Percentiles rank a stretch among this genome's conserved stretches.
Conservation (phyloP, 2,888 invertebrate species). For the Altica lythri region DNA sequence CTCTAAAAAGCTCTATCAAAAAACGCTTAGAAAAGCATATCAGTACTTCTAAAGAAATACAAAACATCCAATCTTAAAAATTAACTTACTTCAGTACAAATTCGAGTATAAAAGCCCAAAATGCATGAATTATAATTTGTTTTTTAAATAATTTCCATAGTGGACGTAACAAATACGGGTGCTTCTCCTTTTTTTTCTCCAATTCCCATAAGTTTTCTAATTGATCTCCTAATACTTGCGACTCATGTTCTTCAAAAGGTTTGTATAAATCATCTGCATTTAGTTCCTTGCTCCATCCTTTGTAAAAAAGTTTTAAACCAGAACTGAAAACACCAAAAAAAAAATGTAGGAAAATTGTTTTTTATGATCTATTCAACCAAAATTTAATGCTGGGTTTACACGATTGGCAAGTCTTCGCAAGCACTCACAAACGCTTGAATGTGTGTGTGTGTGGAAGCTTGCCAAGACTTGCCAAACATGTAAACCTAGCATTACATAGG, state of each 20-base stretch:
- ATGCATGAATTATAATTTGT: slow-evolving; percentile 43
- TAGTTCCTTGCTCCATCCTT: slow-evolving; percentile 59
- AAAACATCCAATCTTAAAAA: neutral
- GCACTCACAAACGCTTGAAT: too few species aligned
- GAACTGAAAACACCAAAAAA: slow-evolving; percentile 52
- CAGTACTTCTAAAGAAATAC: too few species aligned
- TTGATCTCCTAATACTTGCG: slow-evolving; percentile 55
- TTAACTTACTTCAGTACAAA: slow-evolving; percentile 45
- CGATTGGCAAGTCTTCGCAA: too few species aligned
- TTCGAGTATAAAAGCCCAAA: slow-evolving; percentile 44
- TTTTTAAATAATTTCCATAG: slow-evolving; percentile 47
- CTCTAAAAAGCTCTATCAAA: too few species aligned
- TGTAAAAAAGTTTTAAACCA: slow-evolving; percentile 59
- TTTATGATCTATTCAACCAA: too few species aligned
- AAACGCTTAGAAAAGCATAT: too few species aligned
- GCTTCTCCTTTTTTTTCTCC: slow-evolving; percentile 41
- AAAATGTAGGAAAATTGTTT: neutral
- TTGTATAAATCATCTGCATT: slow-evolving; percentile 60
- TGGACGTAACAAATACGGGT: slow-evolving; percentile 46
- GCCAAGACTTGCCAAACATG: too few species aligned
- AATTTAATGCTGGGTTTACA: too few species aligned
- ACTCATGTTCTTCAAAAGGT: slow-evolving; percentile 58
- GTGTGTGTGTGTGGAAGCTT: too few species aligned
- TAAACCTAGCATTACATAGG: too few species aligned
- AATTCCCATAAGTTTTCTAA: slow-evolving; percentile 53